phyloP scores from a whole-genome alignment of 2,888 invertebrate species.

The Aradus depressus region DNA sequence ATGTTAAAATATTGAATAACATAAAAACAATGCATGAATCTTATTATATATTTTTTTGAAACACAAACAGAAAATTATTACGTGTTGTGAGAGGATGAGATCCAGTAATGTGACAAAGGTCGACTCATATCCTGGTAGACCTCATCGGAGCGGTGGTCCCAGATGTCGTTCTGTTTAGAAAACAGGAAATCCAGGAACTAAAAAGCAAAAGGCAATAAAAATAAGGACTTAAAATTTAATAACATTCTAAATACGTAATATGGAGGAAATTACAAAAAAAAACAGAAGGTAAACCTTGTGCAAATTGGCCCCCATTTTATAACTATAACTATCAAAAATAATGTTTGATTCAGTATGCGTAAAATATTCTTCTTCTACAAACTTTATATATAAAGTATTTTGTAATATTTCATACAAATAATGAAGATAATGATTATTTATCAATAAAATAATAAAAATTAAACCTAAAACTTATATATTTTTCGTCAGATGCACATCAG shows the following conservation, averaged over 20 bases:
- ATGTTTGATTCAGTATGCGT: too few relatives aligned
- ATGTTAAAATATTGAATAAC: too few relatives aligned
- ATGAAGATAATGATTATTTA: too few relatives aligned
- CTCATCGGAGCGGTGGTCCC: constrained; percentile 61
- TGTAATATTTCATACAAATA: too few relatives aligned
- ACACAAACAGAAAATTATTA: constrained; percentile 40
- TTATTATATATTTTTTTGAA: too few relatives aligned
- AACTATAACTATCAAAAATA: too few relatives aligned
- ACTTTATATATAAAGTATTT: too few relatives aligned
- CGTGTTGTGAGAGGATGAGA: constrained; percentile 94
- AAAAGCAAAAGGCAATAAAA: constrained; percentile 31
- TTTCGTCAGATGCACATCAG: too few relatives aligned
- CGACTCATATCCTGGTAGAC: constrained; percentile 83
- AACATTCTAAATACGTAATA: neutral
- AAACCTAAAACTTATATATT: too few relatives aligned
- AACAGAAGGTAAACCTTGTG: neutral
- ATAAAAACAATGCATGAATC: too few relatives aligned
- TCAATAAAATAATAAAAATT: too few relatives aligned
- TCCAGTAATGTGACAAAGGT: constrained; percentile 88
- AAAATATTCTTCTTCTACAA: too few relatives aligned
- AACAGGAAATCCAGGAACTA: constrained; percentile 84
- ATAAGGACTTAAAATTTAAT: neutral
- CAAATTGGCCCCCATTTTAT: neutral
- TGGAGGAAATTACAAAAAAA: neutral
- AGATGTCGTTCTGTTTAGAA: constrained; percentile 86